Conservation (phyloP, 2,797 vertebrate genomes). For the Anguilla megastoma region DNA sequence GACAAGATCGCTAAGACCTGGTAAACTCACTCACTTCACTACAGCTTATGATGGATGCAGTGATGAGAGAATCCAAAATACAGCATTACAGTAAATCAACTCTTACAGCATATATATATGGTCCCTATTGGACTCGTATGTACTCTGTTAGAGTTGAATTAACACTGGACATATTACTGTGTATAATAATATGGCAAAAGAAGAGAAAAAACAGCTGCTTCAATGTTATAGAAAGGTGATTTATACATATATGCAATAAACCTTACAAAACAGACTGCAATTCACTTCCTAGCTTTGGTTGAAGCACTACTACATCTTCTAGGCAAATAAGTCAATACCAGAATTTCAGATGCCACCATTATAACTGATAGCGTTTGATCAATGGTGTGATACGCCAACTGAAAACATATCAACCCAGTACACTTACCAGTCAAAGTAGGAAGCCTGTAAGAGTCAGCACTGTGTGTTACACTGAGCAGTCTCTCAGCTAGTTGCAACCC, state of each 20-base stretch:
- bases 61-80: background rate
- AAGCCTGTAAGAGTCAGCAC: background rate
- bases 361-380: background rate
- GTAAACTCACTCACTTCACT: background rate
- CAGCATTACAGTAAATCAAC: background rate
- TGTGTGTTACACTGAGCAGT: background rate
- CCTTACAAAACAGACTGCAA: slow-evolving; percentile 17
- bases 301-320: background rate
- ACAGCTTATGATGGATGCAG: background rate
- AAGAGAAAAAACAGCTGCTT: background rate
- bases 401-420: background rate
- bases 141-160: too few relatives aligned
- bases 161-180: too few relatives aligned
- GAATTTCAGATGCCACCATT: background rate
- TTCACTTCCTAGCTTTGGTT: slow-evolving; percentile 10
- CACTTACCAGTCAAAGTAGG: background rate
- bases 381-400: background rate
- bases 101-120: too few relatives aligned
- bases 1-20: background rate
- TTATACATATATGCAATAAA: slow-evolving; percentile 1
- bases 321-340: background rate
- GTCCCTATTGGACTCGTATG: too few relatives aligned
- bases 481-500: background rate
- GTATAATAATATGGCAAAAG: background rate
- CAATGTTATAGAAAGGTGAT: background rate